A percentile compares a stretch with the other conserved stretches of the same genome.
These are phyloP conservation scores for Meteorus sp. DNA, from an alignment of 1,140 invertebrate species.

Conservation along the genomic window DNA sequence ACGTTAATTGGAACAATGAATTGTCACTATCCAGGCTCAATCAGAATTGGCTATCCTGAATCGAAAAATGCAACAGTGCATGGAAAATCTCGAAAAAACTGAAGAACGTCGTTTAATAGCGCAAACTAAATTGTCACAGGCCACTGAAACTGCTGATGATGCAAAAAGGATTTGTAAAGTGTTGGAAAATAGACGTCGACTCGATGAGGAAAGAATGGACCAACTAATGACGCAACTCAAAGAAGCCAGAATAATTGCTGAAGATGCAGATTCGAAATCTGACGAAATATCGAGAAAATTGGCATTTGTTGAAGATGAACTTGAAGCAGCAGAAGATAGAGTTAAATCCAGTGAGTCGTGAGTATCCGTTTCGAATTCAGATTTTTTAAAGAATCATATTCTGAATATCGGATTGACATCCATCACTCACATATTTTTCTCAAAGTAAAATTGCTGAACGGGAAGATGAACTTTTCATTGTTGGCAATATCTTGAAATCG, in stretches of 20 bases:
- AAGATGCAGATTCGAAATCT: constrained; percentile 79
- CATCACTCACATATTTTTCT: too few species aligned
- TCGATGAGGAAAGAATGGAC: constrained; percentile 78
- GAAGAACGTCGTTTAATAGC: constrained; percentile 74
- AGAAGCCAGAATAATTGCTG: constrained; percentile 74
- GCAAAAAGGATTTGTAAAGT: constrained; percentile 81
- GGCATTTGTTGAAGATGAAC: constrained; percentile 86
- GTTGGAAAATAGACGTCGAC: constrained; percentile 72
- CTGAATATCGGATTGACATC: too few species aligned
- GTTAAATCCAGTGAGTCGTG: constrained; percentile 83
- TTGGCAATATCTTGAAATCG: constrained; percentile 99
- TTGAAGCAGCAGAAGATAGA: constrained; percentile 82
- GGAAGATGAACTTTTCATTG: constrained; percentile 97
- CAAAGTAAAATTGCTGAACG: constrained; percentile 98
- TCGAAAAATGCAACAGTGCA: constrained; percentile 76
- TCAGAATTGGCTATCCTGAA: constrained; percentile 75
- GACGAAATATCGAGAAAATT: constrained; percentile 85
- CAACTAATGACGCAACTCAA: constrained; percentile 71
- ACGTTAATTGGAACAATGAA: background rate
- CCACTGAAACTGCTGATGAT: constrained; percentile 79
- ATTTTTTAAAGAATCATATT: too few species aligned
- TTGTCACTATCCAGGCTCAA: constrained; percentile 68
- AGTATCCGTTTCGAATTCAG: constrained; percentile 38
- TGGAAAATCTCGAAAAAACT: constrained; percentile 78
- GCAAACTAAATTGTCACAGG: constrained; percentile 73